Conservation (phyloP, 1,140 invertebrate species). For the Cryptotermes secundus region DNA sequence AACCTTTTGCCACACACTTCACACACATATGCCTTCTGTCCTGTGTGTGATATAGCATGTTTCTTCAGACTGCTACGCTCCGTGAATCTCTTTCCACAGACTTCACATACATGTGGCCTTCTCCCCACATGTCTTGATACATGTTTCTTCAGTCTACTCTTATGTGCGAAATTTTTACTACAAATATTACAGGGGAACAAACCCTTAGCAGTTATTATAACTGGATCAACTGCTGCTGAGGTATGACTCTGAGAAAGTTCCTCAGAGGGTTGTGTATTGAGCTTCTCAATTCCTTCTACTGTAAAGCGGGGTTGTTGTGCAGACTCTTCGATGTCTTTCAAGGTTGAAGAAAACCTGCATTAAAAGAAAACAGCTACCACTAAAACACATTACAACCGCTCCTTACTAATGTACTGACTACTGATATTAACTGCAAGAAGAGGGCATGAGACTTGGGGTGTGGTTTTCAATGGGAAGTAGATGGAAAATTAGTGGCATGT, state of each 20-base stretch:
- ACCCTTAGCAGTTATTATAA: conserved; percentile 50
- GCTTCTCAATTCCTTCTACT: background rate
- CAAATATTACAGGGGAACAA: conserved; percentile 74
- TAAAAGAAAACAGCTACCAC: too few relatives aligned
- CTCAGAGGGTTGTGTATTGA: background rate
- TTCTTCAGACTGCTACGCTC: conserved; percentile 62
- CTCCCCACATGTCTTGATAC: background rate
- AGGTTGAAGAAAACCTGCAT: background rate
- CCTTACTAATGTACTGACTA: too few relatives aligned
- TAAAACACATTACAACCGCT: too few relatives aligned
- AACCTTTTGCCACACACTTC: conserved; percentile 20
- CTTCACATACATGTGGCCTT: conserved; percentile 16
- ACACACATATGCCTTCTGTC: conserved; percentile 63
- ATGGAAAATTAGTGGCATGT: too few relatives aligned
- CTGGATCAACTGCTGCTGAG: background rate
- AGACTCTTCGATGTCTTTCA: background rate
- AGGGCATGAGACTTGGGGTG: too few relatives aligned
- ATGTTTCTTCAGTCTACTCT: conserved; percentile 50
- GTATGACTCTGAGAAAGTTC: conserved; percentile 47
- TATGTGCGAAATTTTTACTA: conserved; percentile 69
- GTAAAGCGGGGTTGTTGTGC: background rate
- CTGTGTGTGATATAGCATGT: conserved; percentile 83
- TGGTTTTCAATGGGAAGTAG: too few relatives aligned
- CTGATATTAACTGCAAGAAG: too few relatives aligned
- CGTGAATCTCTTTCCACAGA: conserved; percentile 26